A percentile compares a stretch with the other conserved stretches of the same genome.
These are phyloP conservation scores for Aplysina aerophoba DNA, from an alignment of 37 sponge, comb jelly and placozoan species.

Conservation along the genomic window DNA sequence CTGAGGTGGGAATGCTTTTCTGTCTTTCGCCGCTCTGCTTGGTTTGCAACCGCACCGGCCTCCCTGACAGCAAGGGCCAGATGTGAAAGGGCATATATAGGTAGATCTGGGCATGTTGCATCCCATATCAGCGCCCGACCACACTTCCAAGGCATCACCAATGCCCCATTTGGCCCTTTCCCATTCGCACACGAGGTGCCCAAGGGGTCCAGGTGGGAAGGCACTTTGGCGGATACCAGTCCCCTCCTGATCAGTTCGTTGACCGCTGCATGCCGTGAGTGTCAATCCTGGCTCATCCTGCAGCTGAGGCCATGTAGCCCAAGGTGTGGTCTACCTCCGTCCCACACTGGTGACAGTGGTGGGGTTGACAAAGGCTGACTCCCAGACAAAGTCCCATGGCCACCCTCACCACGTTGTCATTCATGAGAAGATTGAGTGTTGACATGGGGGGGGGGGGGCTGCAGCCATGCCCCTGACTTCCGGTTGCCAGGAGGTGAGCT, in stretches of 20 bases:
- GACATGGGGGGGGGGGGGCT: background rate
- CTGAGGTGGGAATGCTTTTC: no score
- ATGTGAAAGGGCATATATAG: no score
- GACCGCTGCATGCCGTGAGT: slow-evolving; percentile 1
- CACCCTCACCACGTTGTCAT: background rate
- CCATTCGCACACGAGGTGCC: no score
- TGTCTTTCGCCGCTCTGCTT: no score
- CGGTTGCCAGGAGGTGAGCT: slow-evolving; percentile 15
- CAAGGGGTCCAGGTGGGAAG: no score
- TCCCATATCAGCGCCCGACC: no score
- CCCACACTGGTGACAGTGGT: background rate
- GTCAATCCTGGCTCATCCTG: background rate
- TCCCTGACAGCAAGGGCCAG: no score
- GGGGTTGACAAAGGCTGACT: background rate
- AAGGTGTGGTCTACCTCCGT: background rate
- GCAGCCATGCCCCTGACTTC: slow-evolving; percentile 18
- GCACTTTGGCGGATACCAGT: background rate
- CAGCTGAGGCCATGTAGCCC: slow-evolving; percentile 4
- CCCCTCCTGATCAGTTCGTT: background rate
- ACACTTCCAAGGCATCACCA: no score
- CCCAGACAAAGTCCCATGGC: slow-evolving; percentile 1
- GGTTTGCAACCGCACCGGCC: no score
- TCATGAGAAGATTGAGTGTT: background rate
- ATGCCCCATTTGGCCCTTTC: no score
- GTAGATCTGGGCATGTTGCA: no score